Evolutionary conservation across 2,797 vertebrate species (phyloP), one percentile per base, ranked within the genome.

Genomic region (Arrhamphus sclerolepis): DNA sequence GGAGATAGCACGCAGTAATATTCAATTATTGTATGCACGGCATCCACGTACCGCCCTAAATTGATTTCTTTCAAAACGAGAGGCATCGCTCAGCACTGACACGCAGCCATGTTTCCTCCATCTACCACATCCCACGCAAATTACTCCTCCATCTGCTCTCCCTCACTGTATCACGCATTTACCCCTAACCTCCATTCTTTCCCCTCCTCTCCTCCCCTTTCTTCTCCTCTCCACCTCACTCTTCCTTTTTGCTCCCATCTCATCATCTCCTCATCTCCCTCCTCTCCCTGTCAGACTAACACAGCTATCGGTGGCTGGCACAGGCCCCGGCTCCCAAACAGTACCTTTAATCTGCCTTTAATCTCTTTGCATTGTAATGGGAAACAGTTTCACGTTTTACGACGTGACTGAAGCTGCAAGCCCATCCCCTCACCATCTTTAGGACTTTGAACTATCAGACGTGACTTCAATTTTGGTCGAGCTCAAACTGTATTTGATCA

Each of bases 111-210:
- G 92, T 92, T 91, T 87, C 87, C 85, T 78, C 87, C 85, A 89
- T 92, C 89, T 87, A 88, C 86, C 85, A 90, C 92, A 92, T 92
- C 92, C 90, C 88, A 88, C 89, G 89, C 92, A 93, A 93, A 94
- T 94, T 92, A 94, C 92, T 92, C 91, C 89, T 88, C 93, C 93
- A 93, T 93, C 92, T 93, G 91, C 91, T 92, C 84, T 89, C 84
- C 86, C 84, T 88, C 82, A 72, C 81, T 52, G 59, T 82, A 49
- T 60, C 59, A 20, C 19, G 47, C 75, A 46, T 67, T 70, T 76
- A 70, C 83, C 80, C 84, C 77, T 74, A 77, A 71, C 69, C 68
- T 82, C 76, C 67, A 62, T 83, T 78, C 72, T 66, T 59, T 26
- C 62, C 51, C 58, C 60, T 62, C 44, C 58, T 66, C 60, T 62